Evolutionary conservation across 2,113 vertebrate genomes (phyloP), one percentile per base, ranked within the genome.

Genomic region (Taurulus bubalis): DNA sequence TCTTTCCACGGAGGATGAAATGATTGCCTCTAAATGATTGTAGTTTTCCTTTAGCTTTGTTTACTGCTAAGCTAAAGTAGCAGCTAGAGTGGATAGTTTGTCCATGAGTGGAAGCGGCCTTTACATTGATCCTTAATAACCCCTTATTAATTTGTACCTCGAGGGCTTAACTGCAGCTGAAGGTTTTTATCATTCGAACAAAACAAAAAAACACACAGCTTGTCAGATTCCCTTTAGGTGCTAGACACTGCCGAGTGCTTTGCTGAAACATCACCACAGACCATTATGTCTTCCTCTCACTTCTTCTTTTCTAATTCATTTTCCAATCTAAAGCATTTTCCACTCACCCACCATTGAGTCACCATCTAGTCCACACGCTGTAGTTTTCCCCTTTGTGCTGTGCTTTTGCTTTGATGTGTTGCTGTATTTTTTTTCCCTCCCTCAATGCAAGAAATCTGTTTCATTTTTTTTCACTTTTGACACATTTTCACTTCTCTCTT

Each of bases 391-490:
- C 69, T 22, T 83, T 84, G 85, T 92, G 91, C 82, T 84, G 77
- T 89, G 90, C 86, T 89, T 91, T 85, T 85, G 86, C 77, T 92
- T 92, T 85, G 71, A 85, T 88, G 75, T 89, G 79, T 82, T 88
- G 66, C 78, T 77, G 79, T 67, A 32, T 83, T 77, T 75, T 75
- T 56, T 71, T 71, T 93, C 79, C 92, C 91, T 76, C 94, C 94
- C 91, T 94, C 91, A 86, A 58, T 93, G 94, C 69, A 85, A 94
- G 92, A 94, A 93, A 94, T 94, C 92, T 90, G 90, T 84, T 80
- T 78, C 71, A 66, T 86, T 45, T 75, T 79, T 83, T 86, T 85
- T 73, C 60, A 67, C 66, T 71, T 86, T 92, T 90, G 87, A 92
- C 90, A 84, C 88, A 92, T 92, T 92, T 93, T 91, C 90, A 92